Base-by-base conservation (phyloP, 2,888 invertebrate species). In the Agrochola litura region DNA sequence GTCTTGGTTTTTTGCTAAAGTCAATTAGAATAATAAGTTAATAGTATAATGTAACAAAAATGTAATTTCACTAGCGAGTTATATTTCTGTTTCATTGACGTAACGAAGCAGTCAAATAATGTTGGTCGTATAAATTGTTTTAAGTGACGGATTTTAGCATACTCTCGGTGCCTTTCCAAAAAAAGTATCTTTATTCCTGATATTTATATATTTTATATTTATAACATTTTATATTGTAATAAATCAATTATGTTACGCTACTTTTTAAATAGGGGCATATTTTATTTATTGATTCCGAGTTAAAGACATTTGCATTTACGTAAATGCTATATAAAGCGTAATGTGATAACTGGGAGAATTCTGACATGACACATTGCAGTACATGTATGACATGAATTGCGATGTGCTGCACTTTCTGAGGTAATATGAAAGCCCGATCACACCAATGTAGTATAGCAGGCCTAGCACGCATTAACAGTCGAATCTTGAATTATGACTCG, bases 131-230 rank as follows among this genome's bases (percentile, higher is more conserved):
- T 58, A 85, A 77, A 84, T 86, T 85, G 46, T 77, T 77, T 66
- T 71, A 72, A 73, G 76, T 81, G 58, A 72, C 68, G 37, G 68
- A 77, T 86, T 75, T 60, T 66, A 77, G 56, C 71, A 84, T 65
- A 74, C 46, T 82, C 69, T 73, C 75, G 65, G 87, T 86, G 87
- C 87, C 85, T 86, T 87, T 77, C 64, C 46, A 82, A 70, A 77
- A 75, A 85, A 77, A 66, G 73, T 77, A 77, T 72, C 49, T 63
- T 73, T 77, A 82, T 73, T 76, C 68, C 74, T 72, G 54, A 78
- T 86, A 72, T 41, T 84, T 86, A 86, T 71, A 73, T 69, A 78
- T 71, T 66, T 78, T 77, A 73, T 73, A 79, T n/a, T 81, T 75
- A 77, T 68, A 77, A 68, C 81, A 82, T 84, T 66, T 76, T 75